Conservation (phyloP, 2,888 invertebrate species). For the Frankliniella fusca region DNA sequence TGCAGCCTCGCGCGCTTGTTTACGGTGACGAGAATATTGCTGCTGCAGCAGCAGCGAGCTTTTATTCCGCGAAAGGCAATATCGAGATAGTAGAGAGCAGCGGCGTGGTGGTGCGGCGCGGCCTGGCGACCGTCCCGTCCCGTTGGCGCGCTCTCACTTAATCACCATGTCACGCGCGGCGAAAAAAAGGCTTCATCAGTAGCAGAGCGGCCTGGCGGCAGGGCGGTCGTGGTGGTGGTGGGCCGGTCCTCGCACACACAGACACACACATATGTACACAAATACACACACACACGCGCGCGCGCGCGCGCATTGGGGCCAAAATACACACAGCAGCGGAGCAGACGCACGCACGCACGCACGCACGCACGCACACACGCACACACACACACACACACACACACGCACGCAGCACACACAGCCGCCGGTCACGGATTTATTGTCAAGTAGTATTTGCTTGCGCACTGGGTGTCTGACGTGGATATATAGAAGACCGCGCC, state of each 20-base stretch:
- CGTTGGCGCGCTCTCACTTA: background rate
- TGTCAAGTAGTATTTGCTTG: background rate
- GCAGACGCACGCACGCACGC: background rate
- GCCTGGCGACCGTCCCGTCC: no score
- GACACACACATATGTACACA: no score
- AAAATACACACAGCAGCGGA: background rate
- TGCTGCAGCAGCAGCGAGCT: no score
- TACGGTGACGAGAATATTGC: background rate
- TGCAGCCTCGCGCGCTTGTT: background rate
- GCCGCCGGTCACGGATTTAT: background rate
- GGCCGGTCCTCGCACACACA: background rate
- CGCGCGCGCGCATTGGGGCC: background rate
- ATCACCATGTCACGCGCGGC: slow-evolving; percentile 12
- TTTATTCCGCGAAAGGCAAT: no score
- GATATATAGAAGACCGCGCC: slow-evolving; percentile 3
- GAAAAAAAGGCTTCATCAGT: background rate
- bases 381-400: background rate
- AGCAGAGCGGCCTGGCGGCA: no score
- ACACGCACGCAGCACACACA: no score
- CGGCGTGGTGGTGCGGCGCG: no score
- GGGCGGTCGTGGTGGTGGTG: no score
- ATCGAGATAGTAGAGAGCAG: no score
- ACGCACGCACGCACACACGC: background rate
- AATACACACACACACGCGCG: no score
- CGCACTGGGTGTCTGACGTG: background rate